These are phyloP conservation scores for Sacculina carcini DNA, from an alignment of 2,888 invertebrate species.

Conservation along the genomic window DNA sequence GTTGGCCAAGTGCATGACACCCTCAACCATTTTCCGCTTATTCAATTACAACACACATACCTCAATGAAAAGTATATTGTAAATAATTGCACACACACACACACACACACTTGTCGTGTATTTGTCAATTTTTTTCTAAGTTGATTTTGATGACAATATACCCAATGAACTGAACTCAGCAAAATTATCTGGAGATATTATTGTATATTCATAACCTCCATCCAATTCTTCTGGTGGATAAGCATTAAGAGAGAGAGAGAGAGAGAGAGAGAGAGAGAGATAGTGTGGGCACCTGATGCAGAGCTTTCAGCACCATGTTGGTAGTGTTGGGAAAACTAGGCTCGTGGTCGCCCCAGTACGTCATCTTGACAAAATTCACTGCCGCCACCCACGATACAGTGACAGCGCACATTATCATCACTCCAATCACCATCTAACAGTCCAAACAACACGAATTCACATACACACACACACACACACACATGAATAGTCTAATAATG, in stretches of 20 bases:
- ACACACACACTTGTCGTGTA: too few species aligned
- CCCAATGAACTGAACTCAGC: neutral
- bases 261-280: neutral
- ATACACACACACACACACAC: neutral
- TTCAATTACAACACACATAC: too few species aligned
- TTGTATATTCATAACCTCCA: too few species aligned
- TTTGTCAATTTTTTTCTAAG: too few species aligned
- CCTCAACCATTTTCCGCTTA: too few species aligned
- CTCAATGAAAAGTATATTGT: too few species aligned
- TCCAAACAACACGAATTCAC: neutral
- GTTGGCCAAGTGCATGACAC: too few species aligned
- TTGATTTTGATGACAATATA: too few species aligned
- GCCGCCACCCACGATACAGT: conserved; percentile 78
- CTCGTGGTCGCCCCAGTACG: conserved; percentile 30
- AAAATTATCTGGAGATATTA: neutral
- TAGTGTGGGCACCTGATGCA: neutral
- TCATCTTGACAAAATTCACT: conserved; percentile 68
- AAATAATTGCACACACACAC: too few species aligned
- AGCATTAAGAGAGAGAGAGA: too few species aligned
- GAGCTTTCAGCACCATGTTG: neutral
- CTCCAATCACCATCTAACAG: neutral
- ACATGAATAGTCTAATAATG: neutral
- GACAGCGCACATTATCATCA: conserved; percentile 38
- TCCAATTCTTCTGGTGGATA: too few species aligned
- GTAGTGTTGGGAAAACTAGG: neutral